A percentile compares a stretch with the other conserved stretches of the same genome.
These are phyloP conservation scores for Rosalia funebris DNA, from an alignment of 2,888 invertebrate species.

Conservation along the genomic window DNA sequence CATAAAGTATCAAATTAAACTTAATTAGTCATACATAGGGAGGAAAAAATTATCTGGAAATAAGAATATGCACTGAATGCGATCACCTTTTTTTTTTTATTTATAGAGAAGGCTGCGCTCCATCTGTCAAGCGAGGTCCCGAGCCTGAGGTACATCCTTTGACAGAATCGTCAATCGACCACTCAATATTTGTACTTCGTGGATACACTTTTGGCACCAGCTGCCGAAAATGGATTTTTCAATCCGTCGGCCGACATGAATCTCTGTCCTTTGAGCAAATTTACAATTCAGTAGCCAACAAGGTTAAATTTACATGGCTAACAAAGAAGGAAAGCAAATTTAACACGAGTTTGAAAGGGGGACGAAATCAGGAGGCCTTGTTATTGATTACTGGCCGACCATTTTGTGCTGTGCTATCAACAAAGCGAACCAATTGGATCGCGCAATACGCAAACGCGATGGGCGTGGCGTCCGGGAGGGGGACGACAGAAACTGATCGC, in stretches of 20 bases:
- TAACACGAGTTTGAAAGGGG: conserved; percentile 49
- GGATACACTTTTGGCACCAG: conserved; percentile 2
- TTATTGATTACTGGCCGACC: conserved; percentile 63
- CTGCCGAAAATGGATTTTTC: conserved; percentile 22
- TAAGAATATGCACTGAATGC: too few relatives aligned
- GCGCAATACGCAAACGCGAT: conserved; percentile 47
- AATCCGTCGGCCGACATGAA: conserved; percentile 27
- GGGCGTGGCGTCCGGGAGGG: conserved; percentile 42
- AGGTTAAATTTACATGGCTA: conserved; percentile 57
- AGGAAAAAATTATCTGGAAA: too few relatives aligned
- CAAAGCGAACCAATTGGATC: conserved; percentile 53
- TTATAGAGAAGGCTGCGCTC: too few relatives aligned
- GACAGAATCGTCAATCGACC: too few relatives aligned
- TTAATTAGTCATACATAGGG: too few relatives aligned
- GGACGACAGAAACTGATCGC: conserved; percentile 43
- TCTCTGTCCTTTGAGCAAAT: conserved; percentile 36
- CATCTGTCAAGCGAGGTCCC: too few relatives aligned
- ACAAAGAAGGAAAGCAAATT: conserved; percentile 55
- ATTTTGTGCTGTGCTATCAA: conserved; percentile 60
- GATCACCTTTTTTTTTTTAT: too few relatives aligned
- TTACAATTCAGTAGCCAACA: conserved; percentile 44
- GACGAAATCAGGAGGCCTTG: conserved; percentile 43
- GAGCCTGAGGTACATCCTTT: too few relatives aligned
- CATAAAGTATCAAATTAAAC: too few relatives aligned
- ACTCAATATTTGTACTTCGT: too few relatives aligned